phyloP scores from a whole-genome alignment of 2,888 invertebrate species.

The Drosophila planitibia region DNA sequence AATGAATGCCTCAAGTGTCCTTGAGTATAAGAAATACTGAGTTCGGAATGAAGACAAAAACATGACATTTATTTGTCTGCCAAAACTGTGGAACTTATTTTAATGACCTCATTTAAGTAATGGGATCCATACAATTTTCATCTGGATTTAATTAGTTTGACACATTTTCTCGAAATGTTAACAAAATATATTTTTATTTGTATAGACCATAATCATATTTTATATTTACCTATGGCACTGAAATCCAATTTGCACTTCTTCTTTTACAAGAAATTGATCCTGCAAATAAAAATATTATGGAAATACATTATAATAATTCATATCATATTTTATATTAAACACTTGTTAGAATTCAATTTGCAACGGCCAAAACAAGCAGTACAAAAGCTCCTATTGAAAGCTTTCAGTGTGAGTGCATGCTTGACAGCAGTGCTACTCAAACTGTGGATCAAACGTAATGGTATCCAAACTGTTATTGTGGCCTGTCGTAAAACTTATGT shows the following conservation, averaged over 20 bases:
- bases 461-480: constrained; percentile 15
- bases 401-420: constrained; percentile 30
- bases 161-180: background rate
- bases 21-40: constrained; percentile 8
- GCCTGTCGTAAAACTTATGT: background rate
- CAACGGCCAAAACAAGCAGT: constrained; percentile 20
- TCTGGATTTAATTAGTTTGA: background rate
- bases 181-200: background rate
- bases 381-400: constrained; percentile 40
- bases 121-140: background rate
- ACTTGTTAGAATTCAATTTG: constrained; percentile 7
- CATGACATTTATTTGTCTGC: background rate
- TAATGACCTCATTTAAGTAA: constrained; percentile 5
- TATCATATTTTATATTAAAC: background rate
- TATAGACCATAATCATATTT: background rate
- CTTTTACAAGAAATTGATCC: background rate
- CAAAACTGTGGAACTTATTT: constrained; percentile 4
- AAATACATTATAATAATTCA: background rate
- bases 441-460: constrained; percentile 18
- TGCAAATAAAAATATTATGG: constrained; percentile 10
- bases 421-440: background rate
- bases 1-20: constrained; percentile 13
- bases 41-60: constrained; percentile 5
- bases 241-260: background rate
- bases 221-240: constrained; percentile 17